Evolutionary conservation across 2,888 invertebrate genomes (phyloP), one percentile per base, ranked within the genome.

Genomic region (Lochmaea crataegi): DNA sequence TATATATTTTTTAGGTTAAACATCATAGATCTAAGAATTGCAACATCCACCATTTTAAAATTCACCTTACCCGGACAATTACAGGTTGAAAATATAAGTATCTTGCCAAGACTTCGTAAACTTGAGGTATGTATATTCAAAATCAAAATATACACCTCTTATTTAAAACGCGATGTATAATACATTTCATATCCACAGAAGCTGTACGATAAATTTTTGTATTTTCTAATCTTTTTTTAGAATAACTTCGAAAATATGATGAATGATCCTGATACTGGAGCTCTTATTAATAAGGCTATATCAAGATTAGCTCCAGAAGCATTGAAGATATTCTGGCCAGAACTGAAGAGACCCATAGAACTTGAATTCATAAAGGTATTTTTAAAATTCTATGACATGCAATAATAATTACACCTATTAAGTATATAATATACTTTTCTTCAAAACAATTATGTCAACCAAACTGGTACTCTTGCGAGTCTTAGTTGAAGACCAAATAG

Each of bases 321-420:
- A 41, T 75, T 87, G 42, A 84, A 86, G 65, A 85, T 85, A 65
- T 77, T 87, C n/a, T 87, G 87, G 87, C 86, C 86, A 2, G 86
- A 86, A 77, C 80, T 87, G 14, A 86, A 85, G 76, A 82, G 83
- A 16, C 84, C 85, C 14, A 81, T 87, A 26, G 83, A 86, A 57
- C 78, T 82, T 74, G 84, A 86, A 80, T 78, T 86, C 14, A 84
- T 82, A 73, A 80, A 83, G 68, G 87, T 87, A 82, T 16, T 12
- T 48, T 48, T 32, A n/a, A 45, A 38, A 41, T 38, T 38, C 6
- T 18, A 64, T 38, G 7, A 38, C 32, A 38, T 38, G 32, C 5
- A 38, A 38, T 38, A 38, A 38, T 38, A 9, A 38, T 38, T 38
- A 38, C 1, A 32, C 7, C 1, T 38, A 38, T 38, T 38, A 38